Conservation (phyloP, 2,797 vertebrate genomes). For the Pygocentrus nattereri region DNA sequence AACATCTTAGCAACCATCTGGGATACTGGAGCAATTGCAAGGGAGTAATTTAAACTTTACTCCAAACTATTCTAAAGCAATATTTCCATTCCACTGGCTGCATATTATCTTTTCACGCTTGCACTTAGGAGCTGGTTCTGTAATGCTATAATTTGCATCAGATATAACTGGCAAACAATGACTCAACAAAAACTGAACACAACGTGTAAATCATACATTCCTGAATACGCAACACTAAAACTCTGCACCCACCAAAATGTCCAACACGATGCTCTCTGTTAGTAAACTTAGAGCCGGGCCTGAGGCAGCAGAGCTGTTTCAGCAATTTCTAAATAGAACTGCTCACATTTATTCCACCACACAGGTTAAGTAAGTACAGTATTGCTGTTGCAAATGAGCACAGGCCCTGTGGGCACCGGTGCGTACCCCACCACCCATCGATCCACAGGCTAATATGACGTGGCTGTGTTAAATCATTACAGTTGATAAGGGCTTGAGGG, state of each 20-base stretch:
- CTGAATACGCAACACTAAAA: background rate
- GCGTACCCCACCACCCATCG: constrained; percentile 34
- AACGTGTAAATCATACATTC: background rate
- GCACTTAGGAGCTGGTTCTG: too few species aligned
- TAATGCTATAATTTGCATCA: background rate
- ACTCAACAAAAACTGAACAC: background rate
- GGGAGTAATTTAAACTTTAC: too few species aligned
- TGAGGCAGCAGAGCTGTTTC: background rate
- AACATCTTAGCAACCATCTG: too few species aligned
- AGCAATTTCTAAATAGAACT: background rate
- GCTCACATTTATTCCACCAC: background rate
- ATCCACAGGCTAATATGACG: constrained; percentile 52
- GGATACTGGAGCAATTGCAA: too few species aligned
- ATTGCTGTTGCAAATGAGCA: background rate
- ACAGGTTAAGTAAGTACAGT: background rate
- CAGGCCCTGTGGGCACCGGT: background rate
- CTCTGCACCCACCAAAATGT: background rate
- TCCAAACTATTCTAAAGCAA: too few species aligned
- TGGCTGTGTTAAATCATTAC: constrained; percentile 61
- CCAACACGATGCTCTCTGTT: background rate
- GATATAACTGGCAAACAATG: background rate
- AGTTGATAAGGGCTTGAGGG: constrained; percentile 57
- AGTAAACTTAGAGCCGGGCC: too few species aligned
- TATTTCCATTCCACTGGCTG: too few species aligned
- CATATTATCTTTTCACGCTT: too few species aligned